A percentile compares a stretch with the other conserved stretches of the same genome.
Conservation (phyloP, 2,797 vertebrate genomes). For the Pristis pectinata region DNA sequence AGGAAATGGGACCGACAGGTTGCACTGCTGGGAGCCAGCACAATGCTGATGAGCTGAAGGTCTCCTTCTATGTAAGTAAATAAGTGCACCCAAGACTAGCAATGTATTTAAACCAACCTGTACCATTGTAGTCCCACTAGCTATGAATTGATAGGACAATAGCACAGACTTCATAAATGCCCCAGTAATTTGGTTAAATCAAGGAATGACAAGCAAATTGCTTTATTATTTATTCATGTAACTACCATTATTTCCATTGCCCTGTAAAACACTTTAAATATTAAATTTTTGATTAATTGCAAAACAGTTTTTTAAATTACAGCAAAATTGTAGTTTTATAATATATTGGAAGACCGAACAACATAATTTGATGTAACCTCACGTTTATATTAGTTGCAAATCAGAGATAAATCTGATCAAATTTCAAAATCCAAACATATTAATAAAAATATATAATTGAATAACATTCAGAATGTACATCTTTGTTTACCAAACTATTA, state of each 20-base stretch:
- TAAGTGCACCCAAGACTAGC: neutral
- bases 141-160: neutral
- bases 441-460: neutral
- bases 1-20: no score
- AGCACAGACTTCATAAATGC: neutral
- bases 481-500: neutral
- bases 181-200: neutral
- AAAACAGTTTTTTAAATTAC: neutral
- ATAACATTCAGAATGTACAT: neutral
- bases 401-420: neutral
- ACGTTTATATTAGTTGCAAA: neutral
- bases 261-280: neutral
- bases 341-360: neutral
- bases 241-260: neutral
- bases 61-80: neutral
- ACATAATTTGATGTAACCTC: neutral
- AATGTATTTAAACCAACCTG: neutral
- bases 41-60: no score
- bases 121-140: no score
- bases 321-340: neutral
- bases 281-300: slow-evolving; percentile 5
- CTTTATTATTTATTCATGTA: slow-evolving; percentile 30
- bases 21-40: no score
- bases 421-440: neutral
- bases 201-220: slow-evolving; percentile 3